Base-by-base conservation (phyloP, 2,888 invertebrate species). In the Idaea dimidiata region DNA sequence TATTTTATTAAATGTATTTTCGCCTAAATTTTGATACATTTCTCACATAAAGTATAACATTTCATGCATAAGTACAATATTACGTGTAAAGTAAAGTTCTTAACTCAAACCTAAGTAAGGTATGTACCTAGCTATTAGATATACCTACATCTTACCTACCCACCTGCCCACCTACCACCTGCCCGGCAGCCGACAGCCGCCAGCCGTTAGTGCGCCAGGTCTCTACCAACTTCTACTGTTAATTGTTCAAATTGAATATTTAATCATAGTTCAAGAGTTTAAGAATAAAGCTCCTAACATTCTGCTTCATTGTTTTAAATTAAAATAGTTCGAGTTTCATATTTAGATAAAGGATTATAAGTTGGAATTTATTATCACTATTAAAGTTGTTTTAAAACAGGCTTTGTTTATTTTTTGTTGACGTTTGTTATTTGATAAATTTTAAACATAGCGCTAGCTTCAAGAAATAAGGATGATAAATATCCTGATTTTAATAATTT, bases 241-340 rank as follows among this genome's bases (percentile, higher is more conserved):
- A 68, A 68, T 68, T 64, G 64, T 66, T 68, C 57, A 64, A 64
- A 68, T 68, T 68, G 62, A 68, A 68, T 68, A 61, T 64, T 66
- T 63, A 57, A 61, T 33, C 61, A 60, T 56, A 56, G 56, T 55
- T 55, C 16, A n/a, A 8, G 55, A 56, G 56, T 43, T 43, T 43
- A 43, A 43, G 43, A 43, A 43, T 43, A 10, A 43, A 43, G 14
- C 43, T 43, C 43, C 14, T 10, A 10, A 43, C 14, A 43, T 43
- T 43, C 43, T 14, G 43, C 8, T 43, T 8, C 8, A 43, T 43
- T 43, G 43, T 43, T 43, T 43, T 43, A 43, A 43, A 43, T 43
- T 43, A 14, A 43, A 43, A 43, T 43, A 43, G 43, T 43, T 43
- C 43, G 3, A 43, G 43, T 14, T 43, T 43, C 14, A 43, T 14